Conservation (phyloP, 2,797 vertebrate genomes). For the Gymnoscopelus braueri region DNA sequence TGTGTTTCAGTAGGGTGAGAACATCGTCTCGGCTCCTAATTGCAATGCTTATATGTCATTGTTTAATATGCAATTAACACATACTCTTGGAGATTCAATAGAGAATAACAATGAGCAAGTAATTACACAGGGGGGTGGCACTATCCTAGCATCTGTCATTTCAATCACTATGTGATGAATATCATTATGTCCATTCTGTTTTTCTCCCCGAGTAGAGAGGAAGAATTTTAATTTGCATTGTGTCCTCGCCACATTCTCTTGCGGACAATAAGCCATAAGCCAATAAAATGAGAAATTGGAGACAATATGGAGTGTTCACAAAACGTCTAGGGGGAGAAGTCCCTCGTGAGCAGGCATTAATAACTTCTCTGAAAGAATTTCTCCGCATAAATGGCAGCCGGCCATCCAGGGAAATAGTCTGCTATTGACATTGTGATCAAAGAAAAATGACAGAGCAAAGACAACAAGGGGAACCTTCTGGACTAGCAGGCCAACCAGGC, state of each 20-base stretch:
- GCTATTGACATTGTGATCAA: slow-evolving; percentile 72
- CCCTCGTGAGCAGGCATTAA: slow-evolving; percentile 59
- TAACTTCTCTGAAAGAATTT: slow-evolving; percentile 61
- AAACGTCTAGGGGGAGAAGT: slow-evolving; percentile 32
- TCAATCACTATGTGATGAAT: slow-evolving; percentile 64
- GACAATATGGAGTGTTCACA: slow-evolving; percentile 38
- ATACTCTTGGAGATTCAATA: slow-evolving; percentile 67
- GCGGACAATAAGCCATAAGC: slow-evolving; percentile 58
- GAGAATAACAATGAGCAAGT: slow-evolving; percentile 74
- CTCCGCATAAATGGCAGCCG: slow-evolving; percentile 62
- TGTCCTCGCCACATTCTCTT: slow-evolving; percentile 42
- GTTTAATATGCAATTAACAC: slow-evolving; percentile 76
- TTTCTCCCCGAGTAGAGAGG: slow-evolving; percentile 53
- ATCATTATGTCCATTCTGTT: slow-evolving; percentile 62
- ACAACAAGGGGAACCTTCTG: slow-evolving; percentile 33
- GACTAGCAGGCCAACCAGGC: slow-evolving; percentile 32
- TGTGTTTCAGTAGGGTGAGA: slow-evolving; percentile 17
- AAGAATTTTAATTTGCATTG: slow-evolving; percentile 66
- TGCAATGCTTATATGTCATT: slow-evolving; percentile 53
- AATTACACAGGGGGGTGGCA: slow-evolving; percentile 76
- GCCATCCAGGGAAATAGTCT: slow-evolving; percentile 47
- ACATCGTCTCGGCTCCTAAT: slow-evolving; percentile 38
- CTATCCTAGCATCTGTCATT: slow-evolving; percentile 70
- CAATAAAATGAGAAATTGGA: slow-evolving; percentile 52
- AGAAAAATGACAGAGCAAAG: slow-evolving; percentile 54